These are phyloP conservation scores for zebrafish (Danio rerio) DNA, from an alignment of 2,113 vertebrate species.

Conservation along the genomic window GRCz12tu NC_133180.1:62364501-62365000, in stretches of 20 bases:
- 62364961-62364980: too few species aligned
- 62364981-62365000: too few species aligned
- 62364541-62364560: neutral
- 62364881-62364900: neutral
- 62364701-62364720: neutral
- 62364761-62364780: conserved; percentile 2
- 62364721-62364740: neutral
- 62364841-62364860: neutral
- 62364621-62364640: conserved; percentile 1
- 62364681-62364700: conserved; percentile 5
- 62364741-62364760: neutral
- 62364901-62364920: neutral
- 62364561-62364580: conserved; percentile 2
- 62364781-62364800: neutral
- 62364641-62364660: conserved; percentile 10
- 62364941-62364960: too few species aligned
- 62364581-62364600: conserved; percentile 25
- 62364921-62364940: too few species aligned
- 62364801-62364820: neutral
- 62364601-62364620: conserved; percentile 24
- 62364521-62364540: neutral
- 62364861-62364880: neutral
- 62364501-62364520: neutral
- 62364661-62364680: neutral
- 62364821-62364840: neutral